These are phyloP conservation scores for Drosophila villosipedis DNA, from an alignment of 2,888 invertebrate genomes.

Conservation along the genomic window DNA sequence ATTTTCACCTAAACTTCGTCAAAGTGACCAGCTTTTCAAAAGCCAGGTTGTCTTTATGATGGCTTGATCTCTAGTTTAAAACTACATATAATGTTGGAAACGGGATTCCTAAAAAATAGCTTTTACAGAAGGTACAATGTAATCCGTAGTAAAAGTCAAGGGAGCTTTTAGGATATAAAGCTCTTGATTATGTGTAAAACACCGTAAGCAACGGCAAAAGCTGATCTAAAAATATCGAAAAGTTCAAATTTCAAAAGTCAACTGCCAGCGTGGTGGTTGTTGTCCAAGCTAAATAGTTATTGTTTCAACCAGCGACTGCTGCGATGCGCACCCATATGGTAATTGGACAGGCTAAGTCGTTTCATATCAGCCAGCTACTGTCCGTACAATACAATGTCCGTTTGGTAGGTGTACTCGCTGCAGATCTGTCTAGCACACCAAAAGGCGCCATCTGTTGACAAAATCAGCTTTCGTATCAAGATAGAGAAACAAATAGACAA, in stretches of 20 bases:
- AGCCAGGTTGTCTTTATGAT: too few species aligned
- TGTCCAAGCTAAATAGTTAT: not conserved
- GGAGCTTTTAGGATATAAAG: not conserved
- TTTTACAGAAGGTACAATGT: not conserved
- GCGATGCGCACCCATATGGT: not conserved
- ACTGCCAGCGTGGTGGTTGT: not conserved
- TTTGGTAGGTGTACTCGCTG: not conserved
- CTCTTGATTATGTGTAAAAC: too few species aligned
- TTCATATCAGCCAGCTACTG: conserved; percentile 10
- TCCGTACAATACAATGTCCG: not conserved
- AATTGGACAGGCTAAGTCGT: not conserved
- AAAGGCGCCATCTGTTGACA: not conserved
- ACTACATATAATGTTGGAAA: not conserved
- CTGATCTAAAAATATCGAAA: not conserved
- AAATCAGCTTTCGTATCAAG: not conserved
- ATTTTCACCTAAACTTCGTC: not conserved
- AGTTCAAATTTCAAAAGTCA: not conserved
- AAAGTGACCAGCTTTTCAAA: too few species aligned
- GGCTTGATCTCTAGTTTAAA: not conserved
- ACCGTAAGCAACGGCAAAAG: not conserved
- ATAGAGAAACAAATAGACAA: too few species aligned
- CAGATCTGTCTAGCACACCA: too few species aligned
- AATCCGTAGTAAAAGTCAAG: not conserved
- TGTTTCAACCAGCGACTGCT: not conserved
- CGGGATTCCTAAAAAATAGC: not conserved